A percentile compares a stretch with the other conserved stretches of the same genome.
These are phyloP conservation scores for Urocitellus parryii DNA, from an alignment of 2,113 vertebrate species.

Conservation along the genomic window DNA sequence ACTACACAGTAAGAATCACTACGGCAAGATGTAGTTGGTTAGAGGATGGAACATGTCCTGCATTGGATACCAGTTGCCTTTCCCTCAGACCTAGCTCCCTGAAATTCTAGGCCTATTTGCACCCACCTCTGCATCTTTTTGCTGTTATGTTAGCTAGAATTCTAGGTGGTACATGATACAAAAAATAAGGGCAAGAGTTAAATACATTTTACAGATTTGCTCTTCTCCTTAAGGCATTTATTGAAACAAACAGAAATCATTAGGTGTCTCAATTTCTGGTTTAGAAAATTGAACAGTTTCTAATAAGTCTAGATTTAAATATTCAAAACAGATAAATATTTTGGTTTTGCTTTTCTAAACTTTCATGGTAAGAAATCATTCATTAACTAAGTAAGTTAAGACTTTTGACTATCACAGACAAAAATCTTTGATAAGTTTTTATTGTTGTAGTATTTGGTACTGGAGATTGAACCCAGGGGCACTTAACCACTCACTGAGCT, in stretches of 20 bases:
- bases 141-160: too few species aligned
- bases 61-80: fast-evolving
- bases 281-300: background rate
- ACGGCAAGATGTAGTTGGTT: background rate
- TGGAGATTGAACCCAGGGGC: too few species aligned
- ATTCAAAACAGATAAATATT: background rate
- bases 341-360: background rate
- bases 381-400: background rate
- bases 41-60: background rate
- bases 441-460: too few species aligned
- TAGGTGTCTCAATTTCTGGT: background rate
- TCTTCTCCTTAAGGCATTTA: background rate
- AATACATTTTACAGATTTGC: background rate
- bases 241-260: background rate
- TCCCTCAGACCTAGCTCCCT: fast-evolving
- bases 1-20: background rate
- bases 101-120: background rate
- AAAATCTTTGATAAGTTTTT: background rate
- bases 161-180: too few species aligned
- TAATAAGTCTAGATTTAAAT: background rate
- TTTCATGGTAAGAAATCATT: background rate
- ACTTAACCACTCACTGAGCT: too few species aligned
- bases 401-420: background rate
- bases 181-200: too few species aligned
- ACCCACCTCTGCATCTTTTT: background rate